Evolutionary conservation across 2,797 vertebrate genomes (phyloP).

Genomic region (Geotrypetes seraphini): DNA sequence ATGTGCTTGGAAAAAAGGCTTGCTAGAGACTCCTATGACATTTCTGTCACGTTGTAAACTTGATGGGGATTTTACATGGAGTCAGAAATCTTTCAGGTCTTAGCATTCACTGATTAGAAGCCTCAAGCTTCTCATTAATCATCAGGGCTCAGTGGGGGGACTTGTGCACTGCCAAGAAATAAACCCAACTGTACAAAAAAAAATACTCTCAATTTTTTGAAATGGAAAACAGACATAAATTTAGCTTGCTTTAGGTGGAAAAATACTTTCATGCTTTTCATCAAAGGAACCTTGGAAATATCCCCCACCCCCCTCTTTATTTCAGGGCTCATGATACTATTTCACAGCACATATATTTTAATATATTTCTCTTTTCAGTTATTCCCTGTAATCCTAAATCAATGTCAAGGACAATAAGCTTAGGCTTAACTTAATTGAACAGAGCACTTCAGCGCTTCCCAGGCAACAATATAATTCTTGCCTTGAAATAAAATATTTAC

Average conservation of each 20-base stretch:
- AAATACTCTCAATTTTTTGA: no score
- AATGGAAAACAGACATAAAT: not conserved
- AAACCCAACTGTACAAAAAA: not conserved
- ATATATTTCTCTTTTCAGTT: not conserved
- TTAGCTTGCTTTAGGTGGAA: constrained; percentile 2
- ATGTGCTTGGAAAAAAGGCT: constrained; percentile 8
- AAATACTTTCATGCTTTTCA: constrained; percentile 4
- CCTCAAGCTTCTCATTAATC: constrained; percentile 13
- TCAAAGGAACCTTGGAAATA: constrained; percentile 12
- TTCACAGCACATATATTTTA: not conserved
- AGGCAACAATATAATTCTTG: constrained; percentile 4
- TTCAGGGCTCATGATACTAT: fast-evolving
- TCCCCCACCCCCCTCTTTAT: no score
- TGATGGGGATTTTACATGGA: constrained; percentile 17
- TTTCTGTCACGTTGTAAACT: constrained; percentile 16
- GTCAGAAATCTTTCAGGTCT: constrained; percentile 16
- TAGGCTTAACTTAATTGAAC: constrained; percentile 16
- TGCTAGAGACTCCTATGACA: constrained; percentile 2
- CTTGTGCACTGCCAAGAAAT: not conserved
- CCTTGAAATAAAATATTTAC: constrained; percentile 19
- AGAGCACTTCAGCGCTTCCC: constrained; percentile 2
- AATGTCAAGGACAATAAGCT: not conserved
- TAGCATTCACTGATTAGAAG: constrained; percentile 23
- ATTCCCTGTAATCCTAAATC: not conserved
- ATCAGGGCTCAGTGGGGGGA: constrained; percentile 12